A percentile compares a stretch with the other conserved stretches of the same genome.
Evolutionary conservation across 2,113 vertebrate genomes (phyloP).

Genomic region (Gyps fulvus): DNA sequence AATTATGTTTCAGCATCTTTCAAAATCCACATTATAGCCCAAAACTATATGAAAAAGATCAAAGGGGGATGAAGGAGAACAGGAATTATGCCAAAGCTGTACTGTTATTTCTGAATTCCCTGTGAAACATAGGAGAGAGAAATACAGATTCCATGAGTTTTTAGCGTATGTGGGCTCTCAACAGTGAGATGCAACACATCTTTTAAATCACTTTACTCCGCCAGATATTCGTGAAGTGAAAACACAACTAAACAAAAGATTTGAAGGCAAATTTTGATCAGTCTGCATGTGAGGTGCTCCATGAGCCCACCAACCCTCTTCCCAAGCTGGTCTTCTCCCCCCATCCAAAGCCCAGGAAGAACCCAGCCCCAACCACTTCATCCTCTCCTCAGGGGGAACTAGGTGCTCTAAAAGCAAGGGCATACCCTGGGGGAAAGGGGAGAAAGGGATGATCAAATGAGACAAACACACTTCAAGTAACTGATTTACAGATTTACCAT

Average conservation of each 20-base stretch:
- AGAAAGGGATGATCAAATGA: slow-evolving; percentile 35
- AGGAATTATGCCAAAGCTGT: neutral
- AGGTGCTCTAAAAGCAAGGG: neutral
- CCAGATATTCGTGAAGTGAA: neutral
- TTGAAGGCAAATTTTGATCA: neutral
- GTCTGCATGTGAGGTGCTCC: neutral
- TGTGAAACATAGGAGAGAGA: neutral
- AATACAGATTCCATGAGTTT: neutral
- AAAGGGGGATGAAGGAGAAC: neutral
- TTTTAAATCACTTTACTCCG: neutral
- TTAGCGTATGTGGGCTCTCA: neutral
- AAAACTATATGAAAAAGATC: neutral
- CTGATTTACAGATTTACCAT: slow-evolving; percentile 12
- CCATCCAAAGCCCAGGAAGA: neutral
- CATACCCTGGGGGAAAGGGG: neutral
- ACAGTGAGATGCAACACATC: neutral
- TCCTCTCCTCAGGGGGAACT: neutral
- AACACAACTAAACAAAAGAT: neutral
- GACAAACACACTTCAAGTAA: slow-evolving; percentile 13
- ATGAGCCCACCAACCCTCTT: neutral
- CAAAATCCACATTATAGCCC: neutral
- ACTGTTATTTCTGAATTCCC: neutral
- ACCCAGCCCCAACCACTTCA: neutral
- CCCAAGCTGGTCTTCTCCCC: neutral
- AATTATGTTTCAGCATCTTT: neutral